These are phyloP conservation scores for Desmophyllum pertusum DNA, from an alignment of 92 coral and sea anemone genomes.

Conservation along the genomic window DNA sequence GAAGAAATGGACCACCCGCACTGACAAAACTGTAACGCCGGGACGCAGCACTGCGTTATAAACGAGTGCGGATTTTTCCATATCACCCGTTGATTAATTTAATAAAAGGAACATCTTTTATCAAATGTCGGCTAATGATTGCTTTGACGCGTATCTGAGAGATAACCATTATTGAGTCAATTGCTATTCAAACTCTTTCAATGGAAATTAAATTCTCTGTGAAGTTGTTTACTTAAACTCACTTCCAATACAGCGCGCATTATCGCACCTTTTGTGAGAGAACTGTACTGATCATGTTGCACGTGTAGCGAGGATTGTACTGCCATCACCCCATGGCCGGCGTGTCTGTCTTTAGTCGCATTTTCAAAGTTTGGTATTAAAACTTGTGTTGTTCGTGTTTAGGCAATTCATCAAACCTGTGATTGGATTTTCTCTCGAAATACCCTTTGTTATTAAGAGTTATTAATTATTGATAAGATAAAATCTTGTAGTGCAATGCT, in stretches of 20 bases:
- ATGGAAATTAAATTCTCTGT: conserved; percentile 71
- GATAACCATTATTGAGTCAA: conserved; percentile 43
- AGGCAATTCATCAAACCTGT: background rate
- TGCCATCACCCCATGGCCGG: too few relatives aligned
- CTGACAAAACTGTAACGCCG: background rate
- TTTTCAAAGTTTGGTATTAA: background rate
- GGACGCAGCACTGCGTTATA: too few relatives aligned
- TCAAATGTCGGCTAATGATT: conserved; percentile 32
- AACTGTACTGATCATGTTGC: background rate
- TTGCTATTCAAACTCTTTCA: conserved; percentile 69
- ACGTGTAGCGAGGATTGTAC: background rate
- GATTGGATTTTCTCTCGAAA: conserved; percentile 2
- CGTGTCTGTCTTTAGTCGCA: background rate
- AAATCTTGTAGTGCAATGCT: conserved; percentile 38
- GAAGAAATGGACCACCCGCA: conserved; percentile 30
- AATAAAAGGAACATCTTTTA: conserved; percentile 41
- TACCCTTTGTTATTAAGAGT: conserved; percentile 24
- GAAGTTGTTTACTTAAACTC: conserved; percentile 72
- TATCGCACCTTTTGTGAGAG: conserved; percentile 8
- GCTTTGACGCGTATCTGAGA: conserved; percentile 42
- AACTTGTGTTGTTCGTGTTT: background rate
- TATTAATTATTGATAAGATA: conserved; percentile 50
- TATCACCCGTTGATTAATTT: conserved; percentile 31
- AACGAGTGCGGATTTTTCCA: conserved; percentile 22
- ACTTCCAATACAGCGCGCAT: conserved; percentile 24